Conservation (phyloP, 2,113 vertebrate genomes). For the Ardeotis arabs region DNA sequence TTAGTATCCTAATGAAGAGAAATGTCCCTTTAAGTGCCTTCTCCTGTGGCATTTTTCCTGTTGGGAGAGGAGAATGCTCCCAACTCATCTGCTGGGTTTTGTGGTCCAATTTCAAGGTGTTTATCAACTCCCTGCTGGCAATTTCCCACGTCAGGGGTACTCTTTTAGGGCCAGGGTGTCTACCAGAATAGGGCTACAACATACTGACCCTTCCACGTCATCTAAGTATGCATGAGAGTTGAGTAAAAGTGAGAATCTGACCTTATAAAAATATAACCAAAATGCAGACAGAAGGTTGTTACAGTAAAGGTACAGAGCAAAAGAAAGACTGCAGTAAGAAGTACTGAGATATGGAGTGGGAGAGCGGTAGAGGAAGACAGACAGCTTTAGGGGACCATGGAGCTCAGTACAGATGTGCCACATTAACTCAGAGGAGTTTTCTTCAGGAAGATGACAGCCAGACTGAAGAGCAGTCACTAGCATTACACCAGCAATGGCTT, state of each 20-base stretch:
- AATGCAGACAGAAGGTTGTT: background rate
- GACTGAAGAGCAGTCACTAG: background rate
- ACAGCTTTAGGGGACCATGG: background rate
- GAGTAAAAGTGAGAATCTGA: background rate
- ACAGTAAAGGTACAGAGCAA: accelerated
- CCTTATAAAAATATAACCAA: background rate
- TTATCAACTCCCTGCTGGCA: background rate
- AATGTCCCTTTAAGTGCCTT: background rate
- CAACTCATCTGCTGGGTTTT: background rate
- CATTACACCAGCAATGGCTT: background rate
- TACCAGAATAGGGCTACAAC: background rate
- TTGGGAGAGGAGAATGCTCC: background rate
- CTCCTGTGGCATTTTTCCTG: background rate
- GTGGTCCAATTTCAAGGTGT: background rate
- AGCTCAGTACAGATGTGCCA: background rate
- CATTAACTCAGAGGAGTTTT: background rate
- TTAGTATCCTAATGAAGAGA: background rate
- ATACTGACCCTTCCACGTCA: background rate
- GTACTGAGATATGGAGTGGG: background rate
- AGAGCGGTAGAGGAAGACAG: background rate
- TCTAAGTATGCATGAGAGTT: background rate
- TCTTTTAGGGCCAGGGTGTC: background rate
- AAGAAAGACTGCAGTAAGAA: background rate
- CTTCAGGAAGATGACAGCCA: background rate
- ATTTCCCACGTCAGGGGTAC: background rate